Evolutionary conservation across 1,140 invertebrate species (phyloP).

Genomic region (Vanessa atalanta): DNA sequence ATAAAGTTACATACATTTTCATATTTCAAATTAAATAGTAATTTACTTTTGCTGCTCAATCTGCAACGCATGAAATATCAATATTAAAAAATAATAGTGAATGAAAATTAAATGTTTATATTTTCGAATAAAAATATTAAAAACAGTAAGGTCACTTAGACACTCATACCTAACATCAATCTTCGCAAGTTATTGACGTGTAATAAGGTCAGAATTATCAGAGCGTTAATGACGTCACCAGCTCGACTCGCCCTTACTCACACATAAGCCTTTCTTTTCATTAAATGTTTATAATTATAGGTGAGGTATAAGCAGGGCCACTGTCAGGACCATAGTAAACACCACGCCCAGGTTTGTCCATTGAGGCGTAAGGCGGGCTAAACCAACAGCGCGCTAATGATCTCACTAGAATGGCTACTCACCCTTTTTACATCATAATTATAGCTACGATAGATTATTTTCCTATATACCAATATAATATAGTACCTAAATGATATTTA

Average conservation of each 20-base stretch:
- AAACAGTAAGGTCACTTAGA: not conserved
- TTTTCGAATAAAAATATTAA: not conserved
- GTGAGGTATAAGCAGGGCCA: slow-evolving; percentile 22
- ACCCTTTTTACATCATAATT: slow-evolving; percentile 12
- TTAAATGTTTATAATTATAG: slow-evolving; percentile 38
- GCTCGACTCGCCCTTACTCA: not conserved
- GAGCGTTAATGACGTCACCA: slow-evolving; percentile 6
- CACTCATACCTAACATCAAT: not conserved
- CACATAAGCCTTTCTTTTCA: not conserved
- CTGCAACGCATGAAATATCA: no score
- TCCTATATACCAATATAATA: slow-evolving; percentile 8
- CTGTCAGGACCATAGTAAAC: slow-evolving; percentile 25
- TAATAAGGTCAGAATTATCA: slow-evolving; percentile 3
- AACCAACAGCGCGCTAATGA: slow-evolving; percentile 44
- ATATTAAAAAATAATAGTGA: no score
- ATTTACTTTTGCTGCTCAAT: no score
- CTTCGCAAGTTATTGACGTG: not conserved
- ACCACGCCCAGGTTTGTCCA: slow-evolving; percentile 41
- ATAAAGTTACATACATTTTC: no score
- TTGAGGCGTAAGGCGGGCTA: slow-evolving; percentile 49
- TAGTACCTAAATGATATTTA: no score
- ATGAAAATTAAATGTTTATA: no score
- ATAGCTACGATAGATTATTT: slow-evolving; percentile 7
- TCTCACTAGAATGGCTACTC: slow-evolving; percentile 37
- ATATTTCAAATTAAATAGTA: no score